Percentiles rank a stretch among this genome's conserved stretches.
These are phyloP conservation scores for Grus americana DNA, from an alignment of 2,113 vertebrate species.

Conservation along the genomic window DNA sequence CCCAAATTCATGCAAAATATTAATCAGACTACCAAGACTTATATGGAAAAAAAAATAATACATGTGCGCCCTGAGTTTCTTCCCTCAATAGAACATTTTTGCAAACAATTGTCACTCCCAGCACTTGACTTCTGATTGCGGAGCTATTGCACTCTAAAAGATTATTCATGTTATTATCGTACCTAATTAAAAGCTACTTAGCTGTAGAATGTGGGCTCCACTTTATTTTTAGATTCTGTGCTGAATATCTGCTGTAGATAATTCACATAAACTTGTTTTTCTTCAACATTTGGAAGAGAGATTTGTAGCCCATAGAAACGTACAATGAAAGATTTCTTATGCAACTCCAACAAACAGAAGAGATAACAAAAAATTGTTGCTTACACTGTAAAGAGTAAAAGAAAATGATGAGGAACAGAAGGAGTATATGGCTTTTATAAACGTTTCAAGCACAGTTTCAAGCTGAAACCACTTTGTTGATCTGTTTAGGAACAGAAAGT, in stretches of 20 bases:
- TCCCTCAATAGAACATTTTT: not conserved
- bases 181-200: conserved; percentile 58
- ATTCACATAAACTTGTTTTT: conserved; percentile 18
- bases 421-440: not conserved
- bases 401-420: not conserved
- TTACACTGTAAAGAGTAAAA: not conserved
- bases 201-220: not conserved
- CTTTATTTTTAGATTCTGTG: conserved; percentile 27
- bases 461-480: not conserved
- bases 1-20: not conserved
- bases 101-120: not conserved
- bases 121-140: conserved; percentile 26
- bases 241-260: conserved; percentile 5
- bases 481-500: not conserved
- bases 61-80: not conserved
- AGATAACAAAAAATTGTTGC: not conserved
- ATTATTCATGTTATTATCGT: conserved; percentile 41
- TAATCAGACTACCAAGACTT: not conserved
- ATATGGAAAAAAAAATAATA: not conserved
- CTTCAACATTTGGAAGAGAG: not conserved
- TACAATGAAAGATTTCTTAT: not conserved
- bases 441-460: not conserved
- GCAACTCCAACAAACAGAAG: not conserved
- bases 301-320: not conserved
- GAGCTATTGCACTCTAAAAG: conserved; percentile 22